Evolutionary conservation across 2,797 vertebrate species (phyloP).

Genomic region (Mareca penelope): DNA sequence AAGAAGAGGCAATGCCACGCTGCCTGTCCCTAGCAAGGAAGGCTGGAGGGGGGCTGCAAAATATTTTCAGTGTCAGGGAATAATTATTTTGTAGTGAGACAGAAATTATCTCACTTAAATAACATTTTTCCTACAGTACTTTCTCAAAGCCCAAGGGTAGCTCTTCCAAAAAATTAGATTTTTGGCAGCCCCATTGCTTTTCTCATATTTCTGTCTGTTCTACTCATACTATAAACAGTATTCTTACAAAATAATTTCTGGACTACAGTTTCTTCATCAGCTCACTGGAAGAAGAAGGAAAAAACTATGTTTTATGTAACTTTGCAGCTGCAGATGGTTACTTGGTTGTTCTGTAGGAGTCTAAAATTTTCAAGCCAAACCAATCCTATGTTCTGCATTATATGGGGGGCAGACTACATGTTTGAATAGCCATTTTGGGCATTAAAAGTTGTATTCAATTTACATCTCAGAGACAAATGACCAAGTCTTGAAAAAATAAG

Average conservation of each 20-base stretch:
- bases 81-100: conserved; percentile 68
- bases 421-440: not conserved
- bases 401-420: not conserved
- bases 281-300: not conserved
- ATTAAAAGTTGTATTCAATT: not conserved
- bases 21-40: not conserved
- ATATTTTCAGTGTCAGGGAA: conserved; percentile 54
- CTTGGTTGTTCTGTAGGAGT: not conserved
- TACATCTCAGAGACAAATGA: not conserved
- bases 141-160: conserved; percentile 57
- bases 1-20: not conserved
- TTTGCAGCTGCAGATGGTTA: conserved; percentile 18
- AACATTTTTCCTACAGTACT: conserved; percentile 73
- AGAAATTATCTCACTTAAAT: conserved; percentile 76
- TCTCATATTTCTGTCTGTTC: conserved; percentile 74
- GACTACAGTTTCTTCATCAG: conserved; percentile 44
- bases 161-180: conserved; percentile 65
- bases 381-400: not conserved
- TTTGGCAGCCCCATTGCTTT: conserved; percentile 57
- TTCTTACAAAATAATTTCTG: conserved; percentile 72
- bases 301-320: conserved; percentile 38
- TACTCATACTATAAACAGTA: conserved; percentile 72
- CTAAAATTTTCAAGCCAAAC: not conserved
- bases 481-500: not conserved
- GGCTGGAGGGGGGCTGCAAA: not conserved